A percentile compares a stretch with the other conserved stretches of the same genome.
These are phyloP conservation scores for Limosa lapponica DNA, from an alignment of 2,797 vertebrate species.

Conservation along the genomic window DNA sequence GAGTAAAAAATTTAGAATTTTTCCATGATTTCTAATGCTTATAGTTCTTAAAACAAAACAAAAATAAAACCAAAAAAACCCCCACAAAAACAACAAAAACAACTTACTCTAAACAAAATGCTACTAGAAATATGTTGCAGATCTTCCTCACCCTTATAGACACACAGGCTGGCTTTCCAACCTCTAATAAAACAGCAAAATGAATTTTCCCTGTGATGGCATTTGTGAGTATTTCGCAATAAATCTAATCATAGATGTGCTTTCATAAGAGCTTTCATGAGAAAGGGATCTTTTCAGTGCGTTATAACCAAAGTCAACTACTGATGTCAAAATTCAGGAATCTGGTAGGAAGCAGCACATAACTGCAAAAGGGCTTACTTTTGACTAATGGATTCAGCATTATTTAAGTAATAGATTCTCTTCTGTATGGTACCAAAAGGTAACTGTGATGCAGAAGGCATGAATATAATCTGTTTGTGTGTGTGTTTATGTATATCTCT, in stretches of 20 bases:
- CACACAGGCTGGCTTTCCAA: neutral
- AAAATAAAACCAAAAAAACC: neutral
- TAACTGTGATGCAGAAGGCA: neutral
- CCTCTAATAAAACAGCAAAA: neutral
- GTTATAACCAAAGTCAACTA: neutral
- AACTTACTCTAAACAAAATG: neutral
- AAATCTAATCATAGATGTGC: neutral
- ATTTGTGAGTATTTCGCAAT: neutral
- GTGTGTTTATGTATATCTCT: neutral
- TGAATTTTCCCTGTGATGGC: neutral
- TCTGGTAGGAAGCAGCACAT: fast-evolving
- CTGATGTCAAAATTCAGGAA: neutral
- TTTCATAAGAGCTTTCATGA: neutral
- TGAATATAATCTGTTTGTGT: neutral
- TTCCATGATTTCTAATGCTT: neutral
- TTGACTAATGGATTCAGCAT: neutral
- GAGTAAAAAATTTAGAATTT: fast-evolving
- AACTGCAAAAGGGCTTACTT: neutral
- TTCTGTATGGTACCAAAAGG: neutral
- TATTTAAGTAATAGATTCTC: neutral
- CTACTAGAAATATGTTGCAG: neutral
- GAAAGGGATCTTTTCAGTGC: neutral
- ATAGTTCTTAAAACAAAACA: neutral
- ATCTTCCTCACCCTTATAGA: neutral
- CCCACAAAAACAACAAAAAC: neutral